Conservation (phyloP, 2,797 vertebrate species). For the Carcharodon carcharias region DNA sequence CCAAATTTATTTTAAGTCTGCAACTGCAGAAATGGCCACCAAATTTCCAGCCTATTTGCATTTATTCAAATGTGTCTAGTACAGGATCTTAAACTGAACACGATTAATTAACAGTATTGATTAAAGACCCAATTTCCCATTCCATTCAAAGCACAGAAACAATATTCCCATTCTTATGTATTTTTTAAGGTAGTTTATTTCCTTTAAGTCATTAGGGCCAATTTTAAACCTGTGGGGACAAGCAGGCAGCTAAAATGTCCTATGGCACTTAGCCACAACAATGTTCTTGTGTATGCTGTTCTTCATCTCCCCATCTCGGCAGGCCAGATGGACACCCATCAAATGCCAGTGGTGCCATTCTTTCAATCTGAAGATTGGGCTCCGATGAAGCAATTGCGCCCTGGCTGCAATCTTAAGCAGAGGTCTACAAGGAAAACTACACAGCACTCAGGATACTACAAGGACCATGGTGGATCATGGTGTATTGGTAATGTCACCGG, state of each 20-base stretch:
- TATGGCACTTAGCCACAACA: neutral
- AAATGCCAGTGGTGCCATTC: neutral
- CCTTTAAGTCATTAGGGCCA: neutral
- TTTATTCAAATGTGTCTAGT: neutral
- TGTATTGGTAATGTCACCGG: too few relatives aligned
- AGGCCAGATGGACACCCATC: neutral
- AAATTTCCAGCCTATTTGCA: neutral
- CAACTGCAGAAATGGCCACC: neutral
- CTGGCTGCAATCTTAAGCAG: neutral
- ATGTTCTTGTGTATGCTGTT: neutral
- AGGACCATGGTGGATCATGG: too few relatives aligned
- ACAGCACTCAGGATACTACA: too few relatives aligned
- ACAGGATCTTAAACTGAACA: neutral
- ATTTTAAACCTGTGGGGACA: neutral
- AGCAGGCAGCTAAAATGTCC: neutral
- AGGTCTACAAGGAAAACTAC: neutral
- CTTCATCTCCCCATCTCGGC: neutral
- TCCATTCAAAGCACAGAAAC: neutral
- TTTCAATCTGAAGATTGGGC: neutral
- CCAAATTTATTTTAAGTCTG: neutral
- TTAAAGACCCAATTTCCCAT: neutral
- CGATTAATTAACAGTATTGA: neutral
- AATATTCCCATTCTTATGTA: neutral
- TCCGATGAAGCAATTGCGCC: neutral
- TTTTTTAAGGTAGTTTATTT: neutral